Base-by-base conservation (phyloP, 2,113 vertebrate genomes). In the Coturnix japonica region DNA sequence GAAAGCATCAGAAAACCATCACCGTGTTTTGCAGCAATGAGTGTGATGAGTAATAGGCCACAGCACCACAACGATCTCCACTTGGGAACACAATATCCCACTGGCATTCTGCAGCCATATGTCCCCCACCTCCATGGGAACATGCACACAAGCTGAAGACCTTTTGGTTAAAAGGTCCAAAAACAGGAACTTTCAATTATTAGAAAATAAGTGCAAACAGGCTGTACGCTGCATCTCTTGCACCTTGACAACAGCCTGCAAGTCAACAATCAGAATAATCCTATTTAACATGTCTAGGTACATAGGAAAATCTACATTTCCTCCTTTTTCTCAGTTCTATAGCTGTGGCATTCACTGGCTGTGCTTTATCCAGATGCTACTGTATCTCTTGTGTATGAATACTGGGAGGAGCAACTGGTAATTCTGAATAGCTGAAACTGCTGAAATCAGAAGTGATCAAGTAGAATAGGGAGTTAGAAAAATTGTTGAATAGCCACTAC, bases 21-120 rank as follows among this genome's bases (percentile, higher is more conserved):
- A 16, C 0, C 0, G 4, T 30, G 11, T 35, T 72, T 49, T 46
- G 23, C 19, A 78, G 18, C 5, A 2, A 56, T 25, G 15, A 78
- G 10, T 11, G 41, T 17, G 4, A 43, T 4, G 12, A 1, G 2
- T 22, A 49, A n/a, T 0, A 35, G 9, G 18, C 7, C 43, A 51
- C 47, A 21, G 35, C 14, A 60, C 10, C 18, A 71, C 47, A 44
- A 23, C 23, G 16, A 63, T 44, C 9, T 47, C 31, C 9, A 25
- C 31, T 8, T 41, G 66, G 54, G 37, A 87, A 15, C 6, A 31
- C 12, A 57, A 6, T 18, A 83, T 10, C 25, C 33, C 31, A 19
- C 2, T 1, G 28, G 26, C 16, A 9, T 4, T n/a, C 20, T 51
- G n/a, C 53, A 54, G 15, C 21, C 12, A 8, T 12, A 2, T 12